A percentile compares a stretch with the other conserved stretches of the same genome.
Evolutionary conservation across 2,888 invertebrate species (phyloP).

Genomic region (Tenthredo livida): DNA sequence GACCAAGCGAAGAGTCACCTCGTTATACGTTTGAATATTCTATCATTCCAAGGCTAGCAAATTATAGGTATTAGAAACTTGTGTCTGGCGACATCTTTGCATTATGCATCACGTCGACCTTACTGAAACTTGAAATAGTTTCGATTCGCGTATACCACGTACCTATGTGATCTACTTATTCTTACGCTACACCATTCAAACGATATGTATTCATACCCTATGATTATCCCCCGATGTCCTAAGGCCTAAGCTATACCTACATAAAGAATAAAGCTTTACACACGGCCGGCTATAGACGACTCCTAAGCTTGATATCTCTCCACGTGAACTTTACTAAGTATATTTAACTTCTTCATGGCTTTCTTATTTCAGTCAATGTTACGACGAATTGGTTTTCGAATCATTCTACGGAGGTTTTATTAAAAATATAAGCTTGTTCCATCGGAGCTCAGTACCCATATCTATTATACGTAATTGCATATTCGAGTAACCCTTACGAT

Average conservation of each 20-base stretch:
- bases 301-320: not conserved
- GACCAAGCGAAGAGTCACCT: not conserved
- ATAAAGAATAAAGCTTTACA: not conserved
- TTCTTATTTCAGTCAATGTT: not conserved
- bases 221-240: not conserved
- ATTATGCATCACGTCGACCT: slow-evolving; percentile 35
- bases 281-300: not conserved
- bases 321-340: not conserved
- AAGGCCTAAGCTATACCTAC: not conserved
- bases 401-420: not conserved
- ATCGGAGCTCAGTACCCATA: not conserved
- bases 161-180: slow-evolving; percentile 19
- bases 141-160: slow-evolving; percentile 33
- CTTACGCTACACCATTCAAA: not conserved
- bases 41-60: not conserved
- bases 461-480: not conserved
- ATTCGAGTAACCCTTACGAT: not conserved
- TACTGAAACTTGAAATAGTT: slow-evolving; percentile 30
- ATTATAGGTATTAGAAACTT: not conserved
- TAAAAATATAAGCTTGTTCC: not conserved
- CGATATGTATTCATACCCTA: not conserved
- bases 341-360: not conserved
- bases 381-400: not conserved
- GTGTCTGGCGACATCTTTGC: slow-evolving; percentile 40
- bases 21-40: slow-evolving; percentile 15